phyloP scores from a whole-genome alignment of 2,113 vertebrate species.

The Neotoma lepida region DNA sequence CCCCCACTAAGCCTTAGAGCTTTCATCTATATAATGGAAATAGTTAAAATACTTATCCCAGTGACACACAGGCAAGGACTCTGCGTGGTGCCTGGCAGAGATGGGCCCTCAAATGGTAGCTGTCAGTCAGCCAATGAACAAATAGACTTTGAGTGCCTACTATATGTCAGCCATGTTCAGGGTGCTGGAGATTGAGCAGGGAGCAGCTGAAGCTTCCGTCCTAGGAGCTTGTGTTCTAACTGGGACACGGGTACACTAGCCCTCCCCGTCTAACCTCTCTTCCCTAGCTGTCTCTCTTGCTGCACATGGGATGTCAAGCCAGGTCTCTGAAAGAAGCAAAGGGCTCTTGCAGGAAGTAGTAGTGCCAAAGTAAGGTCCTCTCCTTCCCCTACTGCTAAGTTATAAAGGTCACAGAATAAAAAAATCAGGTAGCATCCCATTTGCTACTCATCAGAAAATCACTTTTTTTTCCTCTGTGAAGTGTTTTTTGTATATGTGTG shows the following conservation, averaged over 20 bases:
- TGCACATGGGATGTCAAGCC: neutral
- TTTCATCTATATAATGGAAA: neutral
- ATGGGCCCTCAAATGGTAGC: neutral
- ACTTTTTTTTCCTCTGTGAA: neutral
- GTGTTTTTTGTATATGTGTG: neutral
- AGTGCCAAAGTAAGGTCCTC: neutral
- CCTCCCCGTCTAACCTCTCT: neutral
- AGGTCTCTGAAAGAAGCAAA: neutral
- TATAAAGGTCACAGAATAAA: conserved; percentile 3
- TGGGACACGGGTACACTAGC: neutral
- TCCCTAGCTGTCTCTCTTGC: neutral
- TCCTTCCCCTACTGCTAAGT: neutral
- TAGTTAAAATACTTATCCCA: neutral
- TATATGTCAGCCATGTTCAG: rapidly evolving
- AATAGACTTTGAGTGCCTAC: neutral
- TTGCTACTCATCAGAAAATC: neutral
- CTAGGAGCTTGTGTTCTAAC: neutral
- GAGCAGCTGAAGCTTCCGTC: neutral
- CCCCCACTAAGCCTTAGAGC: neutral
- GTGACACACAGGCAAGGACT: neutral
- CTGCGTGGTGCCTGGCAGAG: neutral
- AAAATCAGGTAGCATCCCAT: neutral
- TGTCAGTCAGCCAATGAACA: neutral
- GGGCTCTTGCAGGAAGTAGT: neutral
- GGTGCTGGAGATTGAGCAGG: neutral